A percentile compares a stretch with the other conserved stretches of the same genome.
These are phyloP conservation scores for Drosophila acutilabella DNA, from an alignment of 2,888 invertebrate species.

Conservation along the genomic window DNA sequence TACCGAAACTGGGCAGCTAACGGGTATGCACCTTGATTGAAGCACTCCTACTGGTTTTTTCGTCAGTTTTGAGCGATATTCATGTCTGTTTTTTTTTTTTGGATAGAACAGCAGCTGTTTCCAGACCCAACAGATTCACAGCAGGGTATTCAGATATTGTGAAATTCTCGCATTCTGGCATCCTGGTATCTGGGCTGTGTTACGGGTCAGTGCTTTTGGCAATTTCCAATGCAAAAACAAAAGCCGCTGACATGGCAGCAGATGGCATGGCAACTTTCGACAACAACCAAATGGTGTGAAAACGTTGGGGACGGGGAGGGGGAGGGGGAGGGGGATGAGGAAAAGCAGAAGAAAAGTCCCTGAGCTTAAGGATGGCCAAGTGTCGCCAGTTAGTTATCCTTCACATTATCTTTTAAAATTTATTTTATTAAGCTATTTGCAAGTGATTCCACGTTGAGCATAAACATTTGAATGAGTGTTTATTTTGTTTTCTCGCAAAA, in stretches of 20 bases:
- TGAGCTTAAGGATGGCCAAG: constrained; percentile 1
- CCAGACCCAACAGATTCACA: constrained; percentile 12
- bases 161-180: background rate
- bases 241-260: constrained; percentile 71
- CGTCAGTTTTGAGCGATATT: constrained; percentile 20
- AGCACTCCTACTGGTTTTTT: background rate
- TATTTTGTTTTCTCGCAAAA: constrained; percentile 30
- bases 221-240: constrained; percentile 69
- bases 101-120: constrained; percentile 15
- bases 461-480: constrained; percentile 41
- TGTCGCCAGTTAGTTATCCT: constrained; percentile 46
- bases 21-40: too few relatives aligned
- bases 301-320: too few relatives aligned
- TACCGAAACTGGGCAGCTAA: too few relatives aligned
- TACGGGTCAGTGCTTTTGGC: constrained; percentile 67
- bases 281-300: background rate
- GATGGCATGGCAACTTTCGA: constrained; percentile 50
- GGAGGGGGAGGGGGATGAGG: background rate
- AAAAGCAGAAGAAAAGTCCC: background rate
- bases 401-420: constrained; percentile 42
- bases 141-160: constrained; percentile 14
- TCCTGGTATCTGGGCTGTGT: constrained; percentile 43
- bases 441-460: constrained; percentile 38
- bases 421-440: constrained; percentile 54
- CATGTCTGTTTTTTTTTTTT: constrained; percentile 15